Evolutionary conservation across 2,797 vertebrate species (phyloP), one percentile per base, ranked within the genome.

Genomic region (Sebastes reedi): DNA sequence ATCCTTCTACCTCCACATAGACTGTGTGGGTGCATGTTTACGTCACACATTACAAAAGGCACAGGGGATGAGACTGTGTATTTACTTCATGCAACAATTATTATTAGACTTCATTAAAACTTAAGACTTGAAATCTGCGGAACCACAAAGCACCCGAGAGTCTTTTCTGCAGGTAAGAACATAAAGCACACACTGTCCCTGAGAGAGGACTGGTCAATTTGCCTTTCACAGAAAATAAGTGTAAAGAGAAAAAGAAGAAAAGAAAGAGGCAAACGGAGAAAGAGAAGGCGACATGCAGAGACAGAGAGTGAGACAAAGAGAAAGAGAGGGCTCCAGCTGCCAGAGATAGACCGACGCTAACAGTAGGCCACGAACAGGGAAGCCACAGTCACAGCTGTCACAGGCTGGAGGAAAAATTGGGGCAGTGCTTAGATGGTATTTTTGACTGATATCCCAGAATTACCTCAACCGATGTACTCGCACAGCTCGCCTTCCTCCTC

Each of bases 341-440:
- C 84, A 85, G 77, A 81, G 72, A 82, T 46, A 79, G 78, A 68
- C 72, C 58, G 64, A 74, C 81, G 60, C 65, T 55, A 83, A 87
- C 83, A 81, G 83, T 70, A 59, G 84, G 82, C 86, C 82, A 25
- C 50, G 79, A 85, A 82, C 85, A 80, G 75, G 77, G 79, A 79
- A 86, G 86, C 86, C 81, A 75, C 76, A 84, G 85, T 81, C 84
- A 86, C 83, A 88, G 90, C 88, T 92, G 88, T 85, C 88, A 89
- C 79, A 85, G 20, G 76, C 80, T 83, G 76, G 76, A 85, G 82
- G 67, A 77, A 82, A 34, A 82, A 91, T 88, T 84, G 67, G 81
- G 87, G 83, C 87, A 77, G 75, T 42, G 67, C 78, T 93, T 88
- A 88, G 86, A 91, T 82, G 77, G 67, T 85, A 72, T 88, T 86